A percentile compares a stretch with the other conserved stretches of the same genome.
phyloP scores from a whole-genome alignment of 2,888 invertebrate species.

The Caenorhabditis sp. region DNA sequence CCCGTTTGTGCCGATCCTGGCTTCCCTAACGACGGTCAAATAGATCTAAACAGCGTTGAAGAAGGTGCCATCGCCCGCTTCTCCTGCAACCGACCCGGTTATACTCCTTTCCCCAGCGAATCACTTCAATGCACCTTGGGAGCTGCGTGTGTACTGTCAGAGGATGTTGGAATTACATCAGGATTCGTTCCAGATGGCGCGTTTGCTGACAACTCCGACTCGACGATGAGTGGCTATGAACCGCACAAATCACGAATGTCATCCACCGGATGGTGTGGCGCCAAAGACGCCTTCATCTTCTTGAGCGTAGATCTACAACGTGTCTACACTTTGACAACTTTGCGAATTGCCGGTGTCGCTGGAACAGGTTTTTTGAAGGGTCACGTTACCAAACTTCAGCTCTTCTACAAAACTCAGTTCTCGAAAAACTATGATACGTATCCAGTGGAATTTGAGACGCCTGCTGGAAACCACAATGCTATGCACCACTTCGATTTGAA shows the following conservation, averaged over 20 bases:
- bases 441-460: slow-evolving; percentile 81
- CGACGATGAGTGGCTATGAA: slow-evolving; percentile 76
- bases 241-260: slow-evolving; percentile 68
- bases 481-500: slow-evolving; percentile 93
- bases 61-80: slow-evolving; percentile 87
- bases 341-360: slow-evolving; percentile 69
- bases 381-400: slow-evolving; percentile 91
- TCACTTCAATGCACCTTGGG: slow-evolving; percentile 74
- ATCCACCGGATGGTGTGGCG: slow-evolving; percentile 76
- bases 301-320: slow-evolving; percentile 92
- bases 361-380: slow-evolving; percentile 75
- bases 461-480: slow-evolving; percentile 84
- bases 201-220: slow-evolving; percentile 83
- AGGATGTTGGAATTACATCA: slow-evolving; percentile 87
- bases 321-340: slow-evolving; percentile 79
- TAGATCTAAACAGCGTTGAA: slow-evolving; percentile 79
- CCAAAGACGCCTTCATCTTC: slow-evolving; percentile 89
- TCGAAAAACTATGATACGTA: slow-evolving; percentile 94
- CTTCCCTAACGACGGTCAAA: slow-evolving; percentile 88
- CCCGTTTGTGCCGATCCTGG: slow-evolving; percentile 96
- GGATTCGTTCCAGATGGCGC: slow-evolving; percentile 92
- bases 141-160: slow-evolving; percentile 91
- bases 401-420: slow-evolving; percentile 94
- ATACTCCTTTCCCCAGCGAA: slow-evolving; percentile 63
- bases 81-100: slow-evolving; percentile 84